A percentile compares a stretch with the other conserved stretches of the same genome.
Evolutionary conservation across 2,113 vertebrate species (phyloP).

Genomic region (Neolamprologus falcicula): DNA sequence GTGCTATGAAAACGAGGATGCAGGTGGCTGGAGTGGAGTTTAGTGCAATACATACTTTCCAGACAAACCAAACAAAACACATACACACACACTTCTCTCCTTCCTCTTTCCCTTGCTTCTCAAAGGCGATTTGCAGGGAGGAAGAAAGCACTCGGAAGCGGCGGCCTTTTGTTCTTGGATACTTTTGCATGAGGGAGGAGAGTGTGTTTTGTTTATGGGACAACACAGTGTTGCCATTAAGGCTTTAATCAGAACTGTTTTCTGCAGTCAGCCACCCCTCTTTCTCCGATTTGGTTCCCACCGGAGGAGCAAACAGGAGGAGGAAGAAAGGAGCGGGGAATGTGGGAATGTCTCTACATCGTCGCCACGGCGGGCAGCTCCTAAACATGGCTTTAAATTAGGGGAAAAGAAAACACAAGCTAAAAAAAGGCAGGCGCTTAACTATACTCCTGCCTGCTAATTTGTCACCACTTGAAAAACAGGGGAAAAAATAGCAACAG

Average conservation of each 20-base stretch:
- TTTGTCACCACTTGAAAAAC: constrained; percentile 68
- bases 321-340: constrained; percentile 40
- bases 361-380: constrained; percentile 48
- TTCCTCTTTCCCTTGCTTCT: constrained; percentile 10
- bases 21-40: constrained; percentile 58
- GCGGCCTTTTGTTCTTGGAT: constrained; percentile 34
- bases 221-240: constrained; percentile 52
- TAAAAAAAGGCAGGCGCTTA: constrained; percentile 55
- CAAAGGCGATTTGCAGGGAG: constrained; percentile 28
- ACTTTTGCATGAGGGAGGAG: constrained; percentile 23
- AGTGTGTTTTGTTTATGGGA: constrained; percentile 42
- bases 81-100: not conserved
- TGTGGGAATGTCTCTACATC: constrained; percentile 62
- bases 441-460: constrained; percentile 65
- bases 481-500: constrained; percentile 46
- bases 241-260: constrained; percentile 57
- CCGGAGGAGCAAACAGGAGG: constrained; percentile 30
- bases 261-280: constrained; percentile 20
- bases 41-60: constrained; percentile 60
- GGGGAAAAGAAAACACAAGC: constrained; percentile 65
- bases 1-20: constrained; percentile 42
- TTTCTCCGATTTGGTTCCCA: constrained; percentile 15
- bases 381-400: constrained; percentile 68
- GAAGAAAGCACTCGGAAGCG: constrained; percentile 42
- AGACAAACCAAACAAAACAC: constrained; percentile 49